Conservation (phyloP, 2,797 vertebrate genomes). For the Peromyscus nudipes region DNA sequence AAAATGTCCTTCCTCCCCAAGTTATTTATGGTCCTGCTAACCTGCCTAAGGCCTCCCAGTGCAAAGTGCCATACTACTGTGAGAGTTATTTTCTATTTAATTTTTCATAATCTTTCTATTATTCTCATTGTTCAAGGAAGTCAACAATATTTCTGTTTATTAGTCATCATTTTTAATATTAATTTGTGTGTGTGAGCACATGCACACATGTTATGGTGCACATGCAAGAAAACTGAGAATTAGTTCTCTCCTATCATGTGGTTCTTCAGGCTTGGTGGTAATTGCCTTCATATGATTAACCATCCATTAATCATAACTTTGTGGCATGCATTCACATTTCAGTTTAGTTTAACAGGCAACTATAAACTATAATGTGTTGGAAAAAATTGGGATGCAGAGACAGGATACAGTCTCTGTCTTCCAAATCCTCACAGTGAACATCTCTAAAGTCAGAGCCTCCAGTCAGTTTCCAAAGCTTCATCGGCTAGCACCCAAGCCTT, state of each 20-base stretch:
- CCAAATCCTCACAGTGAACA: not conserved
- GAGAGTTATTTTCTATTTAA: conserved; percentile 20
- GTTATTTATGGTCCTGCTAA: not conserved
- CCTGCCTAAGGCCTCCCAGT: not conserved
- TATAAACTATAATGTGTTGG: not conserved
- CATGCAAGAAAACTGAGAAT: not conserved
- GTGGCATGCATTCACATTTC: not conserved
- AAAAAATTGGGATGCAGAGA: not conserved
- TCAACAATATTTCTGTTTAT: conserved; percentile 14
- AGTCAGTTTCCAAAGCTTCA: not conserved
- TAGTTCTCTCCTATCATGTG: not conserved
- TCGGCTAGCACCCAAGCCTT: not conserved
- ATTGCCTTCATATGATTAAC: not conserved
- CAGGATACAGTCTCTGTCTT: not conserved
- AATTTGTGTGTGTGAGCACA: not conserved
- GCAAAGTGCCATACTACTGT: not conserved
- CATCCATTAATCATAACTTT: not conserved
- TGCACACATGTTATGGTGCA: too few species aligned
- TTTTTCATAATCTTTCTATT: conserved; percentile 37
- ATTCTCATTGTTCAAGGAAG: not conserved
- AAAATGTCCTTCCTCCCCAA: not conserved
- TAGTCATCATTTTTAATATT: not conserved
- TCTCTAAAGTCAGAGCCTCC: not conserved
- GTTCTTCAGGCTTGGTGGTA: not conserved
- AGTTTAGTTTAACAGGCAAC: not conserved